phyloP scores from a whole-genome alignment of 2,797 vertebrate species.

The Neostethus bicornis region DNA sequence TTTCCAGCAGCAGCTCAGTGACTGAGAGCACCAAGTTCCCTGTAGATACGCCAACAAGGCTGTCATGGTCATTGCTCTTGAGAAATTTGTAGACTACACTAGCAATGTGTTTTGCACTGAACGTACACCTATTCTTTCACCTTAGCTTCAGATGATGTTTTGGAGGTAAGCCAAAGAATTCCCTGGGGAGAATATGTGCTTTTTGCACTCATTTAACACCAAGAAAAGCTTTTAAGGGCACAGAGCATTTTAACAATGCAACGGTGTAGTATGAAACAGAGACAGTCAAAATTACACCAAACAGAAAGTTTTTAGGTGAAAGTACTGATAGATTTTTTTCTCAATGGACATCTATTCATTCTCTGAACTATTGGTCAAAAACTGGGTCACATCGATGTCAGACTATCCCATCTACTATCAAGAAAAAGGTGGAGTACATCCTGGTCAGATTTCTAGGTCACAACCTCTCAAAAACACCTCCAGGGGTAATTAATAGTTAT shows the following conservation, averaged over 20 bases:
- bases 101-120: conserved; percentile 64
- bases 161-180: conserved; percentile 67
- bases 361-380: too few species aligned
- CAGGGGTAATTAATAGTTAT: too few species aligned
- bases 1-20: conserved; percentile 42
- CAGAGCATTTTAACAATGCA: conserved; percentile 56
- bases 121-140: conserved; percentile 51
- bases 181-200: conserved; percentile 53
- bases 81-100: conserved; percentile 68
- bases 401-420: too few species aligned
- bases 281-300: conserved; percentile 36
- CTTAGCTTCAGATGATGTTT: conserved; percentile 60
- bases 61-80: conserved; percentile 62
- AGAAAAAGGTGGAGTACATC: too few species aligned
- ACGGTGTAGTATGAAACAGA: conserved; percentile 47
- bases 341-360: too few species aligned
- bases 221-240: conserved; percentile 57
- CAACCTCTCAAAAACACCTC: too few species aligned
- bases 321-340: too few species aligned
- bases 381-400: too few species aligned
- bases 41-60: conserved; percentile 57
- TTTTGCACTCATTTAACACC: conserved; percentile 62
- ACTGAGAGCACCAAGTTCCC: conserved; percentile 51
- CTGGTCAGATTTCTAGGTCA: too few species aligned
- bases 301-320: too few species aligned